phyloP scores from a whole-genome alignment of 2,113 vertebrate genomes.

The Sterna hirundo region DNA sequence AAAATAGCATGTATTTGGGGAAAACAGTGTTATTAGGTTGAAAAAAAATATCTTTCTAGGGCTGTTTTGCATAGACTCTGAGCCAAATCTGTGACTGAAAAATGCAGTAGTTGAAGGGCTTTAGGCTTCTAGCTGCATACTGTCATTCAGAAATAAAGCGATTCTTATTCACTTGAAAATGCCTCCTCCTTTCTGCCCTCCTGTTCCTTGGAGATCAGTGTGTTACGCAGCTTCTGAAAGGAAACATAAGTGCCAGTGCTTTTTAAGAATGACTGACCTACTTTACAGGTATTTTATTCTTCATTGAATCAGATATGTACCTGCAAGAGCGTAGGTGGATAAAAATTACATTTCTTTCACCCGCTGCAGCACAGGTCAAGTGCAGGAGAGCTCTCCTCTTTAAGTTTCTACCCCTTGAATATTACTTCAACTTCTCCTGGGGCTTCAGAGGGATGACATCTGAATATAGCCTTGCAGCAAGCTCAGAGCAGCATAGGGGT shows the following conservation, averaged over 20 bases:
- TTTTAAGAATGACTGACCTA: constrained; percentile 38
- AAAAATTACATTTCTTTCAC: not conserved
- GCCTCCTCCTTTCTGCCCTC: not conserved
- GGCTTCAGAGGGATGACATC: not conserved
- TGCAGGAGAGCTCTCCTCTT: not conserved
- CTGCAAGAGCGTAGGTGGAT: not conserved
- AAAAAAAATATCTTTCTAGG: not conserved
- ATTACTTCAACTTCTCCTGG: not conserved
- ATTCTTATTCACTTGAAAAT: not conserved
- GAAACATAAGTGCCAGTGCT: not conserved
- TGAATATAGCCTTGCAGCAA: rapidly evolving
- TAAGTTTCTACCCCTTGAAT: not conserved
- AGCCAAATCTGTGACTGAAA: not conserved
- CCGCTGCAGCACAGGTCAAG: not conserved
- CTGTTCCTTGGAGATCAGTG: not conserved
- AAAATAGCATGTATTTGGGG: not conserved
- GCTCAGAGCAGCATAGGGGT: not conserved
- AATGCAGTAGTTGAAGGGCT: not conserved
- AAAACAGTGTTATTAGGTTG: not conserved
- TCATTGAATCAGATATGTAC: not conserved
- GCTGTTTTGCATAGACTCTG: not conserved
- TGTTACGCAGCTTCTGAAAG: not conserved
- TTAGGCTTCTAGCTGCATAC: not conserved
- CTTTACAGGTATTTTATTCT: constrained; percentile 9
- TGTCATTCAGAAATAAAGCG: not conserved